Conservation (phyloP, 2,888 invertebrate genomes). For the Xestoiulus laeticollis region DNA sequence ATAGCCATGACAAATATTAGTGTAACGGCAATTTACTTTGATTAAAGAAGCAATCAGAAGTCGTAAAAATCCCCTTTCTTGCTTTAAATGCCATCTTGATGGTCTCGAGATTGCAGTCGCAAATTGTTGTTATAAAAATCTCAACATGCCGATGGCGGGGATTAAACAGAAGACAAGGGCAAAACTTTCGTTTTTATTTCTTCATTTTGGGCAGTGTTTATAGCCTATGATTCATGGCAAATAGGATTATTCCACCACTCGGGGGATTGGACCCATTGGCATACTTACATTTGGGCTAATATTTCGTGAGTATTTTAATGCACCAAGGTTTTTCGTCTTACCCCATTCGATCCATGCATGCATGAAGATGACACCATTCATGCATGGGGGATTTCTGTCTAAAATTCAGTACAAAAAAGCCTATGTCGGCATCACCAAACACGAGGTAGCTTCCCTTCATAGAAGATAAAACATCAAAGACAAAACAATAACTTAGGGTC, state of each 20-base stretch:
- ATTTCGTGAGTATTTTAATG: neutral
- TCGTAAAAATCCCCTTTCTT: neutral
- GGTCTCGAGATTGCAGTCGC: neutral
- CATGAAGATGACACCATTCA: conserved; percentile 5
- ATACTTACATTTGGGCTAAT: neutral
- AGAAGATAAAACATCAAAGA: too few species aligned
- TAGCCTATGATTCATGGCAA: neutral
- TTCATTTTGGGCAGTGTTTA: neutral
- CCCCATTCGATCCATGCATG: neutral
- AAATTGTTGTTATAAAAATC: conserved; percentile 31
- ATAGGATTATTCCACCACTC: neutral
- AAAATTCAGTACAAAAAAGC: neutral
- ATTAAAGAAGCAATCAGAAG: conserved; percentile 28
- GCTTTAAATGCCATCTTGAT: neutral
- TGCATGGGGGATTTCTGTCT: neutral
- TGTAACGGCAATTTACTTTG: conserved; percentile 15
- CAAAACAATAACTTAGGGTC: too few species aligned
- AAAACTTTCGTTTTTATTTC: conserved; percentile 2
- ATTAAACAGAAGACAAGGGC: neutral
- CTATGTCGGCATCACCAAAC: neutral
- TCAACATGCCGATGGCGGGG: neutral
- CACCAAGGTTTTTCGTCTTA: neutral
- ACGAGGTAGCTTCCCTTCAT: neutral
- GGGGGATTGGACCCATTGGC: neutral
- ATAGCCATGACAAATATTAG: neutral